A percentile compares a stretch with the other conserved stretches of the same genome.
Evolutionary conservation across 92 coral and sea anemone genomes (phyloP).

Genomic region (Pocillopora grandis): DNA sequence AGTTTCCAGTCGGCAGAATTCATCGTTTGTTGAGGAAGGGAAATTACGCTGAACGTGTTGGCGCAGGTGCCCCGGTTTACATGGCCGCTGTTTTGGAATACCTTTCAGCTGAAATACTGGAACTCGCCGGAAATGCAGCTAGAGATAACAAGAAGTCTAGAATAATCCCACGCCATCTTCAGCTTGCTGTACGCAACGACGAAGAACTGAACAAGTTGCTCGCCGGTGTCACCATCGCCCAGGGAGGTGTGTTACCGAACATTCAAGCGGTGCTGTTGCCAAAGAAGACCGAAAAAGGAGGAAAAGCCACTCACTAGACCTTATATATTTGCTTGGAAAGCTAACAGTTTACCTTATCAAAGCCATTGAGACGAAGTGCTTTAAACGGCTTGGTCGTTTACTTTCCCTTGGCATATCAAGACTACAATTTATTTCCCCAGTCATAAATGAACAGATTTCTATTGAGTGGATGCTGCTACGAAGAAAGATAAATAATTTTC

Average conservation of each 20-base stretch:
- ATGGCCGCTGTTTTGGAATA: conserved; percentile 47
- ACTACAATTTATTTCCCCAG: too few species aligned
- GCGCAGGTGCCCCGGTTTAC: conserved; percentile 46
- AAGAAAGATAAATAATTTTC: too few species aligned
- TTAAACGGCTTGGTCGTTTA: not conserved
- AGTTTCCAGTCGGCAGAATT: conserved; percentile 46
- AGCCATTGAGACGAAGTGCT: not conserved
- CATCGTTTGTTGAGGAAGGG: conserved; percentile 45
- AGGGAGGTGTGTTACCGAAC: conserved; percentile 46
- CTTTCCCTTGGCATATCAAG: too few species aligned
- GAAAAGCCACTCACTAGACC: conserved; percentile 10
- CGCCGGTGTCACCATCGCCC: conserved; percentile 43
- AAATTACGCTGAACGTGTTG: conserved; percentile 45
- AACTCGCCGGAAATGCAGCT: conserved; percentile 47
- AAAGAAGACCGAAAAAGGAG: conserved; percentile 39
- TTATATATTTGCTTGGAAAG: not conserved
- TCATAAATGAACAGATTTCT: too few species aligned
- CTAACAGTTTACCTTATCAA: too few species aligned
- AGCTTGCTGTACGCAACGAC: conserved; percentile 41
- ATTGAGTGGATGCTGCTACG: too few species aligned
- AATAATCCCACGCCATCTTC: conserved; percentile 48
- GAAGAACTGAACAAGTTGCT: conserved; percentile 42
- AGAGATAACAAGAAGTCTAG: conserved; percentile 44
- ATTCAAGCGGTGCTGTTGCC: conserved; percentile 46
- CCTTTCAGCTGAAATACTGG: conserved; percentile 48